A percentile compares a stretch with the other conserved stretches of the same genome.
Evolutionary conservation across 2,113 vertebrate species (phyloP).

Genomic region (Cyanoliseus patagonus): DNA sequence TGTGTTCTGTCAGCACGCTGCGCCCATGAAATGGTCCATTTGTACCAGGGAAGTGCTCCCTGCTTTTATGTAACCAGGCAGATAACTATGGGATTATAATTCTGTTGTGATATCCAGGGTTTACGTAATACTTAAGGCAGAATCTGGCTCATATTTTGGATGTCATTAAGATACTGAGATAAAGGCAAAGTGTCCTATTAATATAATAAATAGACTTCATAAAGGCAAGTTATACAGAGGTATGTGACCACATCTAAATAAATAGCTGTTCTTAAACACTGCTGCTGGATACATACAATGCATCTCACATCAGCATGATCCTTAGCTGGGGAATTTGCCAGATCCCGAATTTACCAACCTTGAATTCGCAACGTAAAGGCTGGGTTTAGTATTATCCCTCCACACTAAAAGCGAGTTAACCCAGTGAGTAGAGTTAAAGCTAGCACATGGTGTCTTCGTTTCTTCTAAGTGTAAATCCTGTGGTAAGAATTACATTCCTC

Average conservation of each 20-base stretch:
- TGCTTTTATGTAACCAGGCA: not conserved
- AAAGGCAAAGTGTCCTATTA: not conserved
- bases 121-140: not conserved
- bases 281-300: accelerated
- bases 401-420: not conserved
- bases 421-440: not conserved
- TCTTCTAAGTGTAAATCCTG: not conserved
- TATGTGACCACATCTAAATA: not conserved
- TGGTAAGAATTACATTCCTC: not conserved
- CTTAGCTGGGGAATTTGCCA: not conserved
- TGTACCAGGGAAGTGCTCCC: not conserved
- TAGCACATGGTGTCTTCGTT: not conserved
- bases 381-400: not conserved
- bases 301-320: not conserved
- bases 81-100: not conserved
- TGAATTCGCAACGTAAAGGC: not conserved
- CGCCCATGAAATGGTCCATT: not conserved
- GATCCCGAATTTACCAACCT: not conserved
- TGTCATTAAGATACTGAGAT: not conserved
- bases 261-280: not conserved
- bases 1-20: not conserved
- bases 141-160: not conserved
- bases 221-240: not conserved
- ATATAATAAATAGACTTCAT: not conserved
- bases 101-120: not conserved